Conservation (phyloP, 1,140 invertebrate species). For the Nasonia giraulti region DNA sequence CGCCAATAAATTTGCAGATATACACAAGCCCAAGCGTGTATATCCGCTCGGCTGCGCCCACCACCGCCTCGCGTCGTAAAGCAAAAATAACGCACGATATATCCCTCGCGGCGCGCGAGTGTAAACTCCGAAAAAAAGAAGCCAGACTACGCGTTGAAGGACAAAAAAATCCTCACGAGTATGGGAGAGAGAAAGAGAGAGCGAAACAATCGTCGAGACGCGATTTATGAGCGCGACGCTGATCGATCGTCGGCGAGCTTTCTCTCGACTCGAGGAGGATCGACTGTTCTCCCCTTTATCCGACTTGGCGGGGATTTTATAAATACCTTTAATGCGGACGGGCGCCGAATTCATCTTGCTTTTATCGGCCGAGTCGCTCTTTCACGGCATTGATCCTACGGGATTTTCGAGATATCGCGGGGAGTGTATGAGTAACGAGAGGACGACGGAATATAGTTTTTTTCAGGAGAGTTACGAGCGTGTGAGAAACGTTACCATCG, state of each 20-base stretch:
- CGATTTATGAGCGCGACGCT: conserved; percentile 42
- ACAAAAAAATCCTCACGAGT: background rate
- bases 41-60: background rate
- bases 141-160: background rate
- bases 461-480: background rate
- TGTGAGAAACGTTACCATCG: background rate
- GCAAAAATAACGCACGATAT: conserved; percentile 4
- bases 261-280: background rate
- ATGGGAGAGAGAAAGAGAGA: background rate
- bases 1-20: conserved; percentile 21
- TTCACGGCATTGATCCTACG: background rate
- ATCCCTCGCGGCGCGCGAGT: background rate
- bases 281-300: background rate
- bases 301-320: background rate
- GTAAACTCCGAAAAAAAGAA: background rate
- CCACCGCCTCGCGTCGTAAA: background rate
- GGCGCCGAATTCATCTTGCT: conserved; percentile 40
- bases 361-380: conserved; percentile 8
- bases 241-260: conserved; percentile 34
- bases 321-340: conserved; percentile 26
- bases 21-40: too few species aligned
- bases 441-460: background rate
- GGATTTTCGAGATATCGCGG: background rate
- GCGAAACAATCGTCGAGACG: conserved; percentile 46
- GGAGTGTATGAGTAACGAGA: background rate